Evolutionary conservation across 2,888 invertebrate genomes (phyloP), one percentile per base, ranked within the genome.

Genomic region (Megaustenia siamemsis): DNA sequence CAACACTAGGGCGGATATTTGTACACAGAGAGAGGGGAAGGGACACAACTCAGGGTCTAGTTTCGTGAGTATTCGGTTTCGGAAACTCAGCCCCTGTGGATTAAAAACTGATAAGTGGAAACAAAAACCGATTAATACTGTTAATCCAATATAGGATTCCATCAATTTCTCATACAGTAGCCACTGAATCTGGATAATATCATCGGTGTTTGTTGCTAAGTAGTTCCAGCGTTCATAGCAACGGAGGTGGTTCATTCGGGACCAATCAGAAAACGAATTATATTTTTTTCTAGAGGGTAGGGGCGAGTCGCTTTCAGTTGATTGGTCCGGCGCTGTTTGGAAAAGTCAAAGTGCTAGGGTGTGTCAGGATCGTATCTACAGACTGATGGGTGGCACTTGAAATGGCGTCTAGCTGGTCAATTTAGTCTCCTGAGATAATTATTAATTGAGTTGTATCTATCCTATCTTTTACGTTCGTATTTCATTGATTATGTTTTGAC

Each of bases 271-370:
- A 53, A 69, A 80, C 15, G 35, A 53, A 38, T 53, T 80, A 53
- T 53, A 80, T 80, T 68, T 28, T 43, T 45, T 76, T 69, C 69
- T 15, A 32, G 28, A 32, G 10, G n/a, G n/a, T n/a, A n/a, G n/a
- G 60, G 63, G 60, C 45, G 78, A 21, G 56, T 35, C 63, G 6
- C n/a, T 8, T 60, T 45, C 21, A 78, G 24, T 24, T 45, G 63
- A 66, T 78, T 78, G 78, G 66, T 45, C 28, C 32, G 40, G 56
- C 56, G 78, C 32, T 1, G 28, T 43, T 15, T 4, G 32, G 45
- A 78, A 77, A 78, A 78, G 78, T 78, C 78, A 78, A 66, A 78
- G 78, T 32, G 78, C 6, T n/a, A 78, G 60, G 76, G 78, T 78
- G 78, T 78, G 60, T n/a, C 78, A 10, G 56, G n/a, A 38, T 12